Evolutionary conservation across 2,113 vertebrate genomes (phyloP), one percentile per base, ranked within the genome.

Genomic region (Spizaetus ornatus): DNA sequence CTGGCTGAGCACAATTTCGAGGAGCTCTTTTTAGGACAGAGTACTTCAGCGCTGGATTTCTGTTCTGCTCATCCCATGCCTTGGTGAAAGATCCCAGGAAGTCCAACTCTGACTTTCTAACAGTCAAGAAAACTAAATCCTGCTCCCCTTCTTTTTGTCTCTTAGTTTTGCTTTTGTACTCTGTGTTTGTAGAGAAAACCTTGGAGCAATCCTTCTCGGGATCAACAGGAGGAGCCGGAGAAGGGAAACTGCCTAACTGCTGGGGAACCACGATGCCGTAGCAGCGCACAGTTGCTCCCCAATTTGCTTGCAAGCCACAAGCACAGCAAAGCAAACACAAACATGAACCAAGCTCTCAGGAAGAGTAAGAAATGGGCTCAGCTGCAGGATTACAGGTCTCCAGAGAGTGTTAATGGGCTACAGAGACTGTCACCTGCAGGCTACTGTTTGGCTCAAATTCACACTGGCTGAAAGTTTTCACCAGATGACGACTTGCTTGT

Each of bases 391-490:
- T 84, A 94, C 34, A 88, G 71, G 89, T 26, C 94, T 50, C 90
- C 0, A 50, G 93, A 43, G 94, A 94, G 71, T 55, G 58, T n/a
- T 97, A 97, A 97, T 97, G 95, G 95, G 65, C 80, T 86, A 77
- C 69, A 80, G 72, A 83, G 82, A 32, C 76, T 84, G 92, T 96
- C 95, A 95, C 94, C 95, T 95, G 88, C 91, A 83, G 82, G 73
- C 92, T 87, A 70, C 83, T 91, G 36, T 62, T 84, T 3, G 5
- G 93, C 94, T 96, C 93, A 81, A 71, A 96, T 96, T 95, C 91
- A 91, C 88, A 11, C 70, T 53, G 61, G 42, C 66, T 90, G 16
- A 56, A 95, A 95, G 91, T 87, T 96, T 89, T 42, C 43, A 62
- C 65, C 82, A 96, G 87, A 79, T 73, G 74, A 93, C 2, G 2